phyloP scores from a whole-genome alignment of 2,888 invertebrate species.

The Acleris sparsana region DNA sequence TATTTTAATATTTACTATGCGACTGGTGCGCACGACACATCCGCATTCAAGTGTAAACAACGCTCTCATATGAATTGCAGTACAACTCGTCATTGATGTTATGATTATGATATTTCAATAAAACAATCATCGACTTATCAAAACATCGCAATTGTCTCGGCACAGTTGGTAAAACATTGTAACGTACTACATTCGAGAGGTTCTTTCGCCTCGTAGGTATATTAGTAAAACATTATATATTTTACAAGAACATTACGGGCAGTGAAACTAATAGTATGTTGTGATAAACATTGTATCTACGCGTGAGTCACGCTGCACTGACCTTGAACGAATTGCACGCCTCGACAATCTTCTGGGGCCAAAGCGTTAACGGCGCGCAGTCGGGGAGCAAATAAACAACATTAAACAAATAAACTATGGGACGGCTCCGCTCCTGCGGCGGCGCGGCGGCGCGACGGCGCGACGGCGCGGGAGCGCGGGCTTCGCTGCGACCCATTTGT shows the following conservation, averaged over 20 bases:
- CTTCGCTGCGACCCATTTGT: conserved; percentile 1
- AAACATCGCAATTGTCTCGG: conserved; percentile 14
- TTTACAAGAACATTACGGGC: neutral
- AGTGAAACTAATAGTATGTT: conserved; percentile 38
- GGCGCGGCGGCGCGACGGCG: conserved; percentile 1
- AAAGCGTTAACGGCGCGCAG: conserved; percentile 71
- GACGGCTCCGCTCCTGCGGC: conserved; percentile 40
- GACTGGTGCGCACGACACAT: neutral
- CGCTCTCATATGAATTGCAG: neutral
- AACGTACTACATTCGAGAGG: conserved; percentile 7
- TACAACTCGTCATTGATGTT: neutral
- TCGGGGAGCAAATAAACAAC: conserved; percentile 72
- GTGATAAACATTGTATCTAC: conserved; percentile 45
- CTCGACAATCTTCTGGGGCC: conserved; percentile 94
- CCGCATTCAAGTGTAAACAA: neutral
- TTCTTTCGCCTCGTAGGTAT: neutral
- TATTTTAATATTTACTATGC: neutral
- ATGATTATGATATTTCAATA: conserved; percentile 18
- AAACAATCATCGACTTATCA: conserved; percentile 5
- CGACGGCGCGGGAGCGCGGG: conserved; percentile 2
- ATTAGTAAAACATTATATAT: neutral
- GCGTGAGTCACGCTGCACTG: conserved; percentile 64
- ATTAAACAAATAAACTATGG: conserved; percentile 59
- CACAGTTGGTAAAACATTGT: conserved; percentile 10
- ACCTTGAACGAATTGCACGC: conserved; percentile 97